A percentile compares a stretch with the other conserved stretches of the same genome.
phyloP scores from a whole-genome alignment of 1,140 invertebrate species.

The Zaprionus tsacasi region DNA sequence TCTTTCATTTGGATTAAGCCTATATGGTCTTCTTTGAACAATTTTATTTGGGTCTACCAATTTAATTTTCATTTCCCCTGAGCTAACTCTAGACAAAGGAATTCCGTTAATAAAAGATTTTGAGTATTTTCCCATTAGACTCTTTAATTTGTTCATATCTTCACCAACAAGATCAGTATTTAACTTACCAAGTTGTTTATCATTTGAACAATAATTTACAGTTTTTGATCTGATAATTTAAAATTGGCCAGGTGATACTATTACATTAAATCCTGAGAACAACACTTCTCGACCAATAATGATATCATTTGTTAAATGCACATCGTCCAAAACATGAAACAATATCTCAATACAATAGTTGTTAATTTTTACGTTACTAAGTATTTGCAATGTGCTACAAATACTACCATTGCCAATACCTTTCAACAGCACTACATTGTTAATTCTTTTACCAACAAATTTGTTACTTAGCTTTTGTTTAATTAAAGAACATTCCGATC shows the following conservation, averaged over 20 bases:
- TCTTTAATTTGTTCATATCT: conserved; percentile 53
- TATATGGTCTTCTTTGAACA: conserved; percentile 41
- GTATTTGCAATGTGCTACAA: conserved; percentile 17
- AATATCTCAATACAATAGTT: conserved; percentile 38
- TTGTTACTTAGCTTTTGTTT: background rate
- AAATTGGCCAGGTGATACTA: conserved; percentile 23
- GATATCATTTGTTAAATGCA: conserved; percentile 42
- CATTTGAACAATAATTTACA: conserved; percentile 7
- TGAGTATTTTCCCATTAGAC: conserved; percentile 63
- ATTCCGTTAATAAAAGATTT: conserved; percentile 38
- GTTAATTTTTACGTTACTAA: conserved; percentile 22
- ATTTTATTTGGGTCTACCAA: conserved; percentile 26
- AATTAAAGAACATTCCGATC: background rate
- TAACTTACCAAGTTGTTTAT: background rate
- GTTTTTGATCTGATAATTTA: conserved; percentile 39
- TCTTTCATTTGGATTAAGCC: background rate
- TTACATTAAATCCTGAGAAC: conserved; percentile 22
- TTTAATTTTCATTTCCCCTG: conserved; percentile 46
- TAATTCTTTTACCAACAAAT: background rate
- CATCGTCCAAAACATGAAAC: conserved; percentile 32
- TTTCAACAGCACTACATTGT: background rate
- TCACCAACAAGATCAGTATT: conserved; percentile 43
- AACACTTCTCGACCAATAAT: conserved; percentile 46
- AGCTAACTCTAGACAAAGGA: conserved; percentile 24
- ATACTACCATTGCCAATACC: background rate